A percentile compares a stretch with the other conserved stretches of the same genome.
phyloP scores from a whole-genome alignment of 1,140 invertebrate species.

The Aphis gossypii region DNA sequence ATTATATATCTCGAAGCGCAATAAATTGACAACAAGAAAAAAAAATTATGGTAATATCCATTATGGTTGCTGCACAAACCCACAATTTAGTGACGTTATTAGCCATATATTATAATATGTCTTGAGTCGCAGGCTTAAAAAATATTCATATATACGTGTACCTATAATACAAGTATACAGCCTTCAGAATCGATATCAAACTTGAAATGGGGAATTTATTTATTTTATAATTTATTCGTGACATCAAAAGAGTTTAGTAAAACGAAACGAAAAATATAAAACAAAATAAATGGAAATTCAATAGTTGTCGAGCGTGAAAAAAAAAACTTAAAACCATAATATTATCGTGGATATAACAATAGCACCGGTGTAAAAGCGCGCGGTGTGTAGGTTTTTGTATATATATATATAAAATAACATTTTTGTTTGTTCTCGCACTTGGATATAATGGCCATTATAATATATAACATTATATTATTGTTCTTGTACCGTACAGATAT shows the following conservation, averaged over 20 bases:
- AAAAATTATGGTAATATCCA: neutral
- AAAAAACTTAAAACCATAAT: conserved; percentile 22
- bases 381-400: neutral
- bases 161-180: neutral
- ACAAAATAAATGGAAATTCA: conserved; percentile 19
- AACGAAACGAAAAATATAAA: neutral
- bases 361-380: neutral
- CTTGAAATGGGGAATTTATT: neutral
- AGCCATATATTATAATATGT: neutral
- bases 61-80: neutral
- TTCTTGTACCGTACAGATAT: neutral
- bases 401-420: neutral
- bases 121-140: neutral
- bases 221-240: neutral
- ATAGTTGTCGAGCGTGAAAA: neutral
- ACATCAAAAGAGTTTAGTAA: conserved; percentile 1
- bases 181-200: neutral
- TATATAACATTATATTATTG: neutral
- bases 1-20: neutral
- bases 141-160: neutral
- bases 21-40: neutral
- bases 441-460: conserved; percentile 10
- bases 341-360: neutral
- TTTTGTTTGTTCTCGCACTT: neutral
- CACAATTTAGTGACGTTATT: neutral